A percentile compares a stretch with the other conserved stretches of the same genome.
Evolutionary conservation across 2,888 invertebrate species (phyloP).

Genomic region (Luperina nickerlii): DNA sequence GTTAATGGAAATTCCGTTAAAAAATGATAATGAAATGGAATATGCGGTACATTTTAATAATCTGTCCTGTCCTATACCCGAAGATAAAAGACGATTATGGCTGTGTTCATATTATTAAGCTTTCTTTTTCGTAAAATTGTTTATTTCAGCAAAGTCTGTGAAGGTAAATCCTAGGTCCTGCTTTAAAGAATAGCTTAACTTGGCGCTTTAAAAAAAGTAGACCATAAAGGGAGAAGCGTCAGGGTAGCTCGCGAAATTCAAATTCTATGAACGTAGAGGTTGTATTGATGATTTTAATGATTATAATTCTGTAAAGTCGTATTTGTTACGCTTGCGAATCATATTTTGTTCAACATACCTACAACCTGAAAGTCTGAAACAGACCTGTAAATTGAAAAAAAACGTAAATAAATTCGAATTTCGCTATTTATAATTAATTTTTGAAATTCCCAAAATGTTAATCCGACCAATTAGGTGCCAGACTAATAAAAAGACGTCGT

Average conservation of each 20-base stretch:
- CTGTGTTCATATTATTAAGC: background rate
- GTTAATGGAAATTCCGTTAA: background rate
- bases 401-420: background rate
- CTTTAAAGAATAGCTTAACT: background rate
- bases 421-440: background rate
- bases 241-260: too few relatives aligned
- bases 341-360: background rate
- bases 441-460: background rate
- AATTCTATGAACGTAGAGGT: too few relatives aligned
- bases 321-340: background rate
- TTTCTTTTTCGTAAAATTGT: background rate
- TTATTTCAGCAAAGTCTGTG: background rate
- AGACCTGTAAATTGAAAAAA: background rate
- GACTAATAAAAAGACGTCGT: background rate
- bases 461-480: background rate
- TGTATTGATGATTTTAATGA: too few relatives aligned
- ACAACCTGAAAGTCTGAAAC: too few relatives aligned
- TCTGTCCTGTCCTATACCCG: background rate
- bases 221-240: too few relatives aligned
- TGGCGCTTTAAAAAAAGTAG: background rate
- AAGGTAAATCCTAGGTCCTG: background rate
- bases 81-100: background rate
- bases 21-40: background rate
- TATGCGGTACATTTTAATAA: conserved; percentile 1
- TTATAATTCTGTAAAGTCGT: background rate